These are phyloP conservation scores for Chionis minor DNA, from an alignment of 2,113 vertebrate genomes.

Conservation along the genomic window DNA sequence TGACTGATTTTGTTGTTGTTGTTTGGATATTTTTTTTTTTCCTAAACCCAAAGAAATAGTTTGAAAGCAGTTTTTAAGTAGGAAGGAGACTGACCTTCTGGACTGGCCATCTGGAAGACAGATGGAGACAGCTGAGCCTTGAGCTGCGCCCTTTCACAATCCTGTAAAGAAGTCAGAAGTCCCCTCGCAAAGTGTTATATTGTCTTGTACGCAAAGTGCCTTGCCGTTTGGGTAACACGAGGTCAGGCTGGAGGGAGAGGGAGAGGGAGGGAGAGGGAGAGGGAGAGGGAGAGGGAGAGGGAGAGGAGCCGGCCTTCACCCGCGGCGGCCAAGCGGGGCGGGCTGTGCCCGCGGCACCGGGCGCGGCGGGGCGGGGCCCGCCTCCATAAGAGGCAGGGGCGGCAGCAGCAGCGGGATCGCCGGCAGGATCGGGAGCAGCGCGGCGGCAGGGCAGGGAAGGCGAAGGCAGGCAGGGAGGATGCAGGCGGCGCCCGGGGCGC, in stretches of 20 bases:
- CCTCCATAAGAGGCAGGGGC: not conserved
- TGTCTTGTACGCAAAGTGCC: rapidly evolving
- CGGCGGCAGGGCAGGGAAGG: not conserved
- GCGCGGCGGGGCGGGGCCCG: not conserved
- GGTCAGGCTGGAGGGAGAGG: too few species aligned
- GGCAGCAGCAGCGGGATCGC: rapidly evolving
- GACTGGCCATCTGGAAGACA: not conserved
- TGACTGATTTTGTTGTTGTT: not conserved
- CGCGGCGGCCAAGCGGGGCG: not conserved
- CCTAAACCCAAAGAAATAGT: not conserved
- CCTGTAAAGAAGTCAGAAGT: rapidly evolving
- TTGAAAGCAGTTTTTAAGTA: not conserved
- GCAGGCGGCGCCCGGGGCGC: constrained; percentile 70
- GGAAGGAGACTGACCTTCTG: not conserved
- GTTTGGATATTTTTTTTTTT: not conserved
- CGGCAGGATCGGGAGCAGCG: rapidly evolving
- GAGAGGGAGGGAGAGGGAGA: too few species aligned
- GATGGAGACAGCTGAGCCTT: not conserved
- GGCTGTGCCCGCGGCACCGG: not conserved
- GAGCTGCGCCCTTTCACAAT: not conserved
- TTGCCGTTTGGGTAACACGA: rapidly evolving
- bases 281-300: too few species aligned
- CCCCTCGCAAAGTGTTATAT: rapidly evolving
- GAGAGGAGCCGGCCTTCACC: too few species aligned
- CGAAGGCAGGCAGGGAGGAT: constrained; percentile 35